Evolutionary conservation across 2,888 invertebrate species (phyloP), one percentile per base, ranked within the genome.

Genomic region (Melitaea athalia): DNA sequence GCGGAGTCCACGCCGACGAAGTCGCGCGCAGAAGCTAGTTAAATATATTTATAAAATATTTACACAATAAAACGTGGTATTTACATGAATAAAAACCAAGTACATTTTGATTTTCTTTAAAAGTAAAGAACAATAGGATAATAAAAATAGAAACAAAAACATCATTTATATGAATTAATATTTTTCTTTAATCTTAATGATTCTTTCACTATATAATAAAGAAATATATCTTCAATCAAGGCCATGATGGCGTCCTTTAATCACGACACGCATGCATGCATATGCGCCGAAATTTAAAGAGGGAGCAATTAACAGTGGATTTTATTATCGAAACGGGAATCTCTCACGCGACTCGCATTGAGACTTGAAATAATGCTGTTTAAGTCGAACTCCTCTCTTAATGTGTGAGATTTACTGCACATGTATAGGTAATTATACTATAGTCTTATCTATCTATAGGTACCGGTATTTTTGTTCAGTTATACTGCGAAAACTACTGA

Each of bases 301-400:
- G 62, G 64, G 57, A 61, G 60, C 72, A 67, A 68, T 72, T 72
- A 72, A 72, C 66, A 68, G 70, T 52, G 70, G 57, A 70, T 72
- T 53, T 52, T 60, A 52, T 66, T 74, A 67, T 70, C 72, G 68
- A 67, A 67, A 71, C 62, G 67, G 60, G 67, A 65, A 72, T 71
- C 69, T 72, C 68, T 57, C 69, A 71, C 68, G 73, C 68, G 17
- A 68, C 61, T 33, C 61, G 50, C 57, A 31, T 45, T 50, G 55
- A 55, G 52, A 31, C 49, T 59, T 62, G 24, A n/a, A 53, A 38
- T 57, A 52, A 8, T n/a, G 38, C 15, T 33, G 11, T 33, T 50
- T 5, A 49, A 49, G n/a, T n/a, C 12, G 43, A 10, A 45, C 61
- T 24, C 3, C 50, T 64, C 17, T 42, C 10, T 17, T 15, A 31